Conservation (phyloP, 2,797 vertebrate genomes). For the Microchirus variegatus region DNA sequence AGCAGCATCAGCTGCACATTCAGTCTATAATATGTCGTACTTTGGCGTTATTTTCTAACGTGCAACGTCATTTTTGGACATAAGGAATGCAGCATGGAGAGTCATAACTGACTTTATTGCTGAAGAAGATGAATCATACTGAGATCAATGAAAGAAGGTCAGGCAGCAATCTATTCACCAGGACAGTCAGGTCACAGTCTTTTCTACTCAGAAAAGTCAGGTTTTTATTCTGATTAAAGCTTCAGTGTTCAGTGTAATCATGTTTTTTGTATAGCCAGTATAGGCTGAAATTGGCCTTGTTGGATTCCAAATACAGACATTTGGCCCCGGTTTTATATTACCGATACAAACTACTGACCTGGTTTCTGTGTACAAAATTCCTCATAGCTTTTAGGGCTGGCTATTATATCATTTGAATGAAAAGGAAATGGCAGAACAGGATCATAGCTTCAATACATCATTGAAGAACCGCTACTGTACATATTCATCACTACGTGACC, state of each 20-base stretch:
- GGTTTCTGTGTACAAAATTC: neutral
- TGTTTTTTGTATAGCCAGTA: neutral
- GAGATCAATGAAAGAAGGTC: constrained; percentile 26
- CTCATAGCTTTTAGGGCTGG: neutral
- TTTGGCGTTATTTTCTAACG: neutral
- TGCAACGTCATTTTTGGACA: constrained; percentile 6
- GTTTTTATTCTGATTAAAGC: constrained; percentile 21
- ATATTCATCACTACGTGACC: constrained; percentile 54
- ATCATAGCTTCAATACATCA: constrained; percentile 50
- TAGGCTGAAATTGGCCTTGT: constrained; percentile 14
- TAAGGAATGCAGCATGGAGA: neutral
- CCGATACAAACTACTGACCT: neutral
- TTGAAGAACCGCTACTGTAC: constrained; percentile 50
- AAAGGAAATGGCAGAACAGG: too few species aligned
- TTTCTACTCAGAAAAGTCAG: neutral
- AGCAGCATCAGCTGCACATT: neutral
- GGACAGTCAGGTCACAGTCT: neutral
- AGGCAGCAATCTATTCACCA: neutral
- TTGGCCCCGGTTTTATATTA: neutral
- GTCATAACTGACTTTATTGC: neutral
- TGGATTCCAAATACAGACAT: neutral
- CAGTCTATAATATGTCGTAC: neutral
- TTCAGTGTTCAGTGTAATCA: constrained; percentile 13
- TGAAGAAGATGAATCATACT: constrained; percentile 13
- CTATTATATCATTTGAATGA: too few species aligned